phyloP scores from a whole-genome alignment of 2,797 vertebrate genomes.

The Sebastes iracundus region DNA sequence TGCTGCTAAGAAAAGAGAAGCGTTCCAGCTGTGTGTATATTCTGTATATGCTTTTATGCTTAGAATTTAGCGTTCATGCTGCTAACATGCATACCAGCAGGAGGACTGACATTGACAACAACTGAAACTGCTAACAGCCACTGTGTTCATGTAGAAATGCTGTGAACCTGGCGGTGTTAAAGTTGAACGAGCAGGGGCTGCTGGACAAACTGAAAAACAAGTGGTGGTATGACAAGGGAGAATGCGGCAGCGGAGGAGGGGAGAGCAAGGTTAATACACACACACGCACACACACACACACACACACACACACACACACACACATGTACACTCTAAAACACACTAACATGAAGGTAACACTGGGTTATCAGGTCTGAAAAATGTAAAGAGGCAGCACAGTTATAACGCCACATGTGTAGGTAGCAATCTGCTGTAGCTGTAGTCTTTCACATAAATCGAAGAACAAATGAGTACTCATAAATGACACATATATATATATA shows the following conservation, averaged over 20 bases:
- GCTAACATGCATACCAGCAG: slow-evolving; percentile 44
- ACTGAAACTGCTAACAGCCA: slow-evolving; percentile 80
- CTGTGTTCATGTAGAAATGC: slow-evolving; percentile 99
- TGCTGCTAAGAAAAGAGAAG: neutral
- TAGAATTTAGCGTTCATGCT: slow-evolving; percentile 12
- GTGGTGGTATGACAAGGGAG: slow-evolving; percentile 99
- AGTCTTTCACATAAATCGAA: neutral
- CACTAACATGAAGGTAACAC: slow-evolving; percentile 32
- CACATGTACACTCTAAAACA: slow-evolving; percentile 16
- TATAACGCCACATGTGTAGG: slow-evolving; percentile 21
- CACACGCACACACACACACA: slow-evolving; percentile 14
- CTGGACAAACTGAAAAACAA: slow-evolving; percentile 99
- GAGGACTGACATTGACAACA: slow-evolving; percentile 30
- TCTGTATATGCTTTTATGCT: slow-evolving; percentile 13
- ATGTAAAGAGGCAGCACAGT: slow-evolving; percentile 61
- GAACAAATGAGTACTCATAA: neutral
- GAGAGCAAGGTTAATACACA: slow-evolving; percentile 96
- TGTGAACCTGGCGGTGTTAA: slow-evolving; percentile 99
- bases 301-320: slow-evolving; percentile 19
- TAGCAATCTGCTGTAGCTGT: neutral
- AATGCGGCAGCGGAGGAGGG: slow-evolving; percentile 99
- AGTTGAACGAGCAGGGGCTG: slow-evolving; percentile 99
- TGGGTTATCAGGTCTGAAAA: slow-evolving; percentile 25
- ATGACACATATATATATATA: neutral
- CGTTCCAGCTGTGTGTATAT: slow-evolving; percentile 29